These are phyloP conservation scores for Poeciliopsis paucimaculata DNA, from an alignment of 2,797 vertebrate genomes.

Conservation along the genomic window DNA sequence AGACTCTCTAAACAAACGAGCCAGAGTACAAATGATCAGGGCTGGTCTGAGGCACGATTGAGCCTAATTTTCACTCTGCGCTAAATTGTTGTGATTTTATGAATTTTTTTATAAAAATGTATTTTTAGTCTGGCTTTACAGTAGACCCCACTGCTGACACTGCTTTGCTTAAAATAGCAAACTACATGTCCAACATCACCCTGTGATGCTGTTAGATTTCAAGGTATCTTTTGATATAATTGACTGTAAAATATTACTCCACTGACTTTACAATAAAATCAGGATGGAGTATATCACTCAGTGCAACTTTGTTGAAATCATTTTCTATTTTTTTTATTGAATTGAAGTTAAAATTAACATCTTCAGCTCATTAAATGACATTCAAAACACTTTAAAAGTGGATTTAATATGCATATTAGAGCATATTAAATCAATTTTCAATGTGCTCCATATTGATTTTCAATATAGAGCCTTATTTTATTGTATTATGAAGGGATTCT, in stretches of 20 bases:
- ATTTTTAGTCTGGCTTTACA: neutral
- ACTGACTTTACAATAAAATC: neutral
- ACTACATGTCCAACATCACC: neutral
- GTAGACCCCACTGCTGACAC: neutral
- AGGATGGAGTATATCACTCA: neutral
- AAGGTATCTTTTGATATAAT: neutral
- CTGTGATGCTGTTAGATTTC: neutral
- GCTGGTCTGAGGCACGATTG: neutral
- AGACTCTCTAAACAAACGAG: neutral
- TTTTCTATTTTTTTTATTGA: neutral
- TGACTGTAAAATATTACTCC: neutral
- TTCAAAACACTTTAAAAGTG: neutral
- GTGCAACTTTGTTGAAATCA: neutral
- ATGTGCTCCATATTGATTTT: neutral
- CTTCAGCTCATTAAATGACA: neutral
- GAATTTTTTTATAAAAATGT: neutral
- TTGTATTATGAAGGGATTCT: neutral
- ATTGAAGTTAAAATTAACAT: neutral
- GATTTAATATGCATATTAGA: too few relatives aligned
- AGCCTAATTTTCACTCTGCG: neutral
- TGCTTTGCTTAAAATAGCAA: neutral
- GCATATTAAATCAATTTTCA: too few relatives aligned
- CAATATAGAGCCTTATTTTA: neutral
- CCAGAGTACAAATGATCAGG: neutral
- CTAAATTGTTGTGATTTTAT: neutral